These are phyloP conservation scores for Erebia ligea DNA, from an alignment of 2,888 invertebrate species.

Conservation along the genomic window DNA sequence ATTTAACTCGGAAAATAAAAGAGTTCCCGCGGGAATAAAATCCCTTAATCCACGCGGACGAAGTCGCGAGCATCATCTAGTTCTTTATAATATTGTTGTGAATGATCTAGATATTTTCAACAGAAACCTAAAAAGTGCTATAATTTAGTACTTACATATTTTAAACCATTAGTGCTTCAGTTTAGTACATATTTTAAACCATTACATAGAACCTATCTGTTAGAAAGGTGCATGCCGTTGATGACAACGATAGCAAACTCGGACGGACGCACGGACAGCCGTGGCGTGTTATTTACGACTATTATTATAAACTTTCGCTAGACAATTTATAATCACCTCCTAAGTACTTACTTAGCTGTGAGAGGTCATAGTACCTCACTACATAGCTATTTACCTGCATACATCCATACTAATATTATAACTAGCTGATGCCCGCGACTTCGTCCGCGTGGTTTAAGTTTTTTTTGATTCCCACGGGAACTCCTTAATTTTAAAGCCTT, in stretches of 20 bases:
- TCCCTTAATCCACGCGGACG: too few species aligned
- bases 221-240: constrained; percentile 21
- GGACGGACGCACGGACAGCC: constrained; percentile 6
- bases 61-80: too few species aligned
- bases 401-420: too few species aligned
- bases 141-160: too few species aligned
- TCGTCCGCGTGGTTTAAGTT: too few species aligned
- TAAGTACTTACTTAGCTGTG: not conserved
- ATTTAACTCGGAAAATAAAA: too few species aligned
- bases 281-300: constrained; percentile 14
- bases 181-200: not conserved
- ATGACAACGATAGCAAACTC: constrained; percentile 17
- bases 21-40: too few species aligned
- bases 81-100: too few species aligned
- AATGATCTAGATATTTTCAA: not conserved
- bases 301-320: constrained; percentile 25
- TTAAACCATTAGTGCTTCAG: too few species aligned
- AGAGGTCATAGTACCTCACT: constrained; percentile 10
- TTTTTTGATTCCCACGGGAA: too few species aligned
- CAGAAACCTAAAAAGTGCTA: not conserved
- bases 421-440: too few species aligned
- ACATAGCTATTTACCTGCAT: not conserved
- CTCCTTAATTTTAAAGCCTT: too few species aligned
- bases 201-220: constrained; percentile 1
- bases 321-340: constrained; percentile 5